phyloP scores from a whole-genome alignment of 2,113 vertebrate genomes.

The Apodemus speciosus region DNA sequence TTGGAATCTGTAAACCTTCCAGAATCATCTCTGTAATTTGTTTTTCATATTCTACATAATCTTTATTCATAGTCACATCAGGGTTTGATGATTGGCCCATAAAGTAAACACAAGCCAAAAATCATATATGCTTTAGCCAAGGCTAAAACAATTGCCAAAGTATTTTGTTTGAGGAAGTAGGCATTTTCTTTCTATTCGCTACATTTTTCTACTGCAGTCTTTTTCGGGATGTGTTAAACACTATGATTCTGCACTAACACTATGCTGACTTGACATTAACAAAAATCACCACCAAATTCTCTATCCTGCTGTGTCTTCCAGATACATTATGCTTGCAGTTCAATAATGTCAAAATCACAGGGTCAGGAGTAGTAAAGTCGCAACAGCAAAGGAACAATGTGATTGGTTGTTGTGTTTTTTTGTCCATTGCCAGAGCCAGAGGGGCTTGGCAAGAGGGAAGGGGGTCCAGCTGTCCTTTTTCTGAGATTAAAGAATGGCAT shows the following conservation, averaged over 20 bases:
- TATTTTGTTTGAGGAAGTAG: conserved; percentile 50
- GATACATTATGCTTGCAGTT: neutral
- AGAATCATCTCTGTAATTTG: conserved; percentile 30
- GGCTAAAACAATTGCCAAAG: conserved; percentile 45
- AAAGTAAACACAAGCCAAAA: conserved; percentile 47
- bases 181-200: neutral
- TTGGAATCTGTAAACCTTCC: conserved; percentile 7
- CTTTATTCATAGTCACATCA: conserved; percentile 69
- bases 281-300: neutral
- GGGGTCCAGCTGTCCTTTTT: neutral
- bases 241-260: neutral
- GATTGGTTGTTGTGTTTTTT: neutral
- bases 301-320: neutral
- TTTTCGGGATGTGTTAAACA: neutral
- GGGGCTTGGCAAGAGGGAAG: neutral
- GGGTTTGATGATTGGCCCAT: conserved; percentile 40
- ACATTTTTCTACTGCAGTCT: neutral
- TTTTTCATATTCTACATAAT: conserved; percentile 63
- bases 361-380: neutral
- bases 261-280: neutral
- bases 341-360: neutral
- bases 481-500: neutral
- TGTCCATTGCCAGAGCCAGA: neutral
- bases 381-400: neutral
- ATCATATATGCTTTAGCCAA: conserved; percentile 38